Evolutionary conservation across 2,888 invertebrate genomes (phyloP).

Genomic region (Hirtodrosophila cameraria): DNA sequence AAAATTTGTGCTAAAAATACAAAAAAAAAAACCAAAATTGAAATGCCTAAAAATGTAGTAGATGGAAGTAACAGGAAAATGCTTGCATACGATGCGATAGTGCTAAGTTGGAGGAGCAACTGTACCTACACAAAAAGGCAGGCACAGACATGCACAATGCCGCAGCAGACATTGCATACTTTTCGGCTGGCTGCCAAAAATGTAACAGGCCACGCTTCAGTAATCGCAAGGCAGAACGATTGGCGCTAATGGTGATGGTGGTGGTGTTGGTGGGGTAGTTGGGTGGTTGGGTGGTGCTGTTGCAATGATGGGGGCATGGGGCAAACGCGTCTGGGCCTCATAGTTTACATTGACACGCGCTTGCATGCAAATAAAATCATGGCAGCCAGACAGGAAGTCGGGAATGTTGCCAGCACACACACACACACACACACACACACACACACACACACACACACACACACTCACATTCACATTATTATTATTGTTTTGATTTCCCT

Average conservation of each 20-base stretch:
- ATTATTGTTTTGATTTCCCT: slow-evolving; percentile 66
- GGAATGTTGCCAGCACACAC: slow-evolving; percentile 31
- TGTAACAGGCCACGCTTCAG: slow-evolving; percentile 63
- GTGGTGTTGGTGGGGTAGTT: too few relatives aligned
- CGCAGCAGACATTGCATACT: slow-evolving; percentile 57
- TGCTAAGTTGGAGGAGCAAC: not conserved
- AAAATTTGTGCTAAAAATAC: not conserved
- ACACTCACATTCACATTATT: slow-evolving; percentile 27
- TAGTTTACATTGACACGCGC: slow-evolving; percentile 62
- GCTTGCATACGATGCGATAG: slow-evolving; percentile 1
- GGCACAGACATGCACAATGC: slow-evolving; percentile 27
- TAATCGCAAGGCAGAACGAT: slow-evolving; percentile 14
- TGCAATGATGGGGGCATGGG: slow-evolving; percentile 9
- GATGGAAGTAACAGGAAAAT: slow-evolving; percentile 20
- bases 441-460: slow-evolving; percentile 2
- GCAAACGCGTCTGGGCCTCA: slow-evolving; percentile 45
- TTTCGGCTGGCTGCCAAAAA: slow-evolving; percentile 65
- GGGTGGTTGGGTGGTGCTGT: not conserved
- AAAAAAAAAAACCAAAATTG: slow-evolving; percentile 6
- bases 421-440: not conserved
- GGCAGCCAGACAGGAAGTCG: slow-evolving; percentile 60
- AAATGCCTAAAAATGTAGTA: slow-evolving; percentile 39
- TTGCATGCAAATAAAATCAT: slow-evolving; percentile 63
- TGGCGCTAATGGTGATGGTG: not conserved
- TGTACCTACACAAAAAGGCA: slow-evolving; percentile 18